These are phyloP conservation scores for Nansenia antarctica DNA, from an alignment of 2,113 vertebrate genomes.

Conservation along the genomic window DNA sequence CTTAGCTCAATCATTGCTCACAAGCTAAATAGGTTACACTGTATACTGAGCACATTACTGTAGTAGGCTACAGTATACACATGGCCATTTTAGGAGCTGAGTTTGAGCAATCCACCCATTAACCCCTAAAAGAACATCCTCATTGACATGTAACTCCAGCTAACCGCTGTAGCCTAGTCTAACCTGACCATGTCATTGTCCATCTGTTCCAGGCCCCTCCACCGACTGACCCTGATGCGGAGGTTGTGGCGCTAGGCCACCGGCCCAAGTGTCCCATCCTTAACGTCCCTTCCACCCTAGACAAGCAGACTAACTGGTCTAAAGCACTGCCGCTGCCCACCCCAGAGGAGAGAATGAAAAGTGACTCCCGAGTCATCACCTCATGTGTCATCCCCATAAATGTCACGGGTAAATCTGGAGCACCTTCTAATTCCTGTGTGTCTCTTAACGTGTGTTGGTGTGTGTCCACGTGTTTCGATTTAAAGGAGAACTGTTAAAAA, in stretches of 20 bases:
- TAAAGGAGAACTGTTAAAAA: too few relatives aligned
- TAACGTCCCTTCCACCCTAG: conserved; percentile 95
- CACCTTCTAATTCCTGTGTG: background rate
- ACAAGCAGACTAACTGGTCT: conserved; percentile 99
- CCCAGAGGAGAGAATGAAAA: conserved; percentile 97
- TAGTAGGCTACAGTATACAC: too few relatives aligned
- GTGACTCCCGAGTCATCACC: conserved; percentile 89
- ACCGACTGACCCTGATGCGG: conserved; percentile 84
- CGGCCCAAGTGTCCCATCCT: conserved; percentile 91
- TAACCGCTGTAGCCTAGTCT: background rate
- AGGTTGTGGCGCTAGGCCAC: conserved; percentile 88
- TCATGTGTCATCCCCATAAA: conserved; percentile 98
- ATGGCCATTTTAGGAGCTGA: too few relatives aligned
- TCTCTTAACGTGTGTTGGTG: conserved; percentile 4
- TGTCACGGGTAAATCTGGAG: conserved; percentile 86
- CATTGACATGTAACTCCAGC: too few relatives aligned
- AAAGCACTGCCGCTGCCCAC: conserved; percentile 94
- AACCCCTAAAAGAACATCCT: too few relatives aligned
- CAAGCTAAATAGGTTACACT: too few relatives aligned
- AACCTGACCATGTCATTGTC: conserved; percentile 37
- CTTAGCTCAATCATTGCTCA: too few relatives aligned
- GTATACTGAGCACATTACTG: too few relatives aligned
- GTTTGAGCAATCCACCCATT: too few relatives aligned
- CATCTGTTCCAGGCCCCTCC: conserved; percentile 84
- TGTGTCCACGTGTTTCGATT: too few relatives aligned